Percentiles rank a stretch among this genome's conserved stretches.
These are phyloP conservation scores for Lasioglossum leucozonium DNA, from an alignment of 2,888 invertebrate genomes.

Conservation along the genomic window DNA sequence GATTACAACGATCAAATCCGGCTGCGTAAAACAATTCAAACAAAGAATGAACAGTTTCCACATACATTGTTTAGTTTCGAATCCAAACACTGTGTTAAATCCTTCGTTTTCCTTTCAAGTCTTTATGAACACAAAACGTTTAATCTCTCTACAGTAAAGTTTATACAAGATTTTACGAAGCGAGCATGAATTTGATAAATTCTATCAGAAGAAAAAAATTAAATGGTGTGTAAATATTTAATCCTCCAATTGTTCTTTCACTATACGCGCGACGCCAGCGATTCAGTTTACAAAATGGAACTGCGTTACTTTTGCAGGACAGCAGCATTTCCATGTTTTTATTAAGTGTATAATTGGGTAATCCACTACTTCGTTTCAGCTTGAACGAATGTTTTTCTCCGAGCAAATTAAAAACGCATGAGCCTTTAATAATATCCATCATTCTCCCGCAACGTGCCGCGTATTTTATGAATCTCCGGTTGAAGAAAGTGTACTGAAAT, in stretches of 20 bases:
- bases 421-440: not conserved
- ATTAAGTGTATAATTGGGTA: not conserved
- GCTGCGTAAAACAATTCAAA: not conserved
- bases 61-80: not conserved
- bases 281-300: not conserved
- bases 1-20: not conserved
- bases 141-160: not conserved
- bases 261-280: not conserved
- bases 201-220: too few species aligned
- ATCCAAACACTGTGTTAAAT: not conserved
- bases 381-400: not conserved
- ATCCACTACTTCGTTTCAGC: not conserved
- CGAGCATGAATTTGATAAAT: too few species aligned
- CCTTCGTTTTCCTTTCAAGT: not conserved
- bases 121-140: not conserved
- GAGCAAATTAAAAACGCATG: not conserved
- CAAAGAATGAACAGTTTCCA: not conserved
- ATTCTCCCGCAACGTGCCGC: not conserved
- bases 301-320: not conserved
- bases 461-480: not conserved
- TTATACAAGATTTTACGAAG: not conserved
- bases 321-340: not conserved
- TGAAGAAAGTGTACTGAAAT: not conserved
- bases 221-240: not conserved
- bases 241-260: not conserved